These are phyloP conservation scores for Plotosus lineatus DNA, from an alignment of 2,113 vertebrate genomes.

Conservation along the genomic window DNA sequence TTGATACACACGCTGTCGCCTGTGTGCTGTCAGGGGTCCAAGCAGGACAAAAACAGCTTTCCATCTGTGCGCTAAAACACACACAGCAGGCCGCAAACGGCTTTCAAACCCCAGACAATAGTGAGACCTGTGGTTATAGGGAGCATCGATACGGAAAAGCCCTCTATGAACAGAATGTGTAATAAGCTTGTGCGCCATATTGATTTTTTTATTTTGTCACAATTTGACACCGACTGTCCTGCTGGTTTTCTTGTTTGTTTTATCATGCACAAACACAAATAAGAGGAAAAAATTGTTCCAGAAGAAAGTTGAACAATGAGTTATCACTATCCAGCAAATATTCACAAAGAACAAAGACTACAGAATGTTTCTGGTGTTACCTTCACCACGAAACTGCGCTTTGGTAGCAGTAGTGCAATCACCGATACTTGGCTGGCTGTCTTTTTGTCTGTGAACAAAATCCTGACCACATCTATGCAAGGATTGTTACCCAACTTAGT, in stretches of 20 bases:
- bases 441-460: no score
- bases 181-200: constrained; percentile 7
- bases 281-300: not conserved
- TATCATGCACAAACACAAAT: not conserved
- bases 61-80: constrained; percentile 17
- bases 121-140: constrained; percentile 13
- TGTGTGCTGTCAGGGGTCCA: constrained; percentile 23
- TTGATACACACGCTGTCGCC: constrained; percentile 17
- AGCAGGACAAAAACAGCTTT: constrained; percentile 39
- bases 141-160: constrained; percentile 24
- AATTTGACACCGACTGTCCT: not conserved
- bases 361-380: not conserved
- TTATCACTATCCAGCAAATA: not conserved
- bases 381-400: no score
- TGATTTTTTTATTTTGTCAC: constrained; percentile 23
- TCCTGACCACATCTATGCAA: no score
- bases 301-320: not conserved
- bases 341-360: not conserved
- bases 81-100: constrained; percentile 20
- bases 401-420: no score
- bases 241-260: not conserved
- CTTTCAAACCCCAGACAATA: constrained; percentile 29
- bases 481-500: no score
- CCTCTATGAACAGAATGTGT: constrained; percentile 15
- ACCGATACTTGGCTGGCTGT: no score